Base-by-base conservation (phyloP, 2,113 vertebrate genomes). In the Sminthopsis crassicaudata region DNA sequence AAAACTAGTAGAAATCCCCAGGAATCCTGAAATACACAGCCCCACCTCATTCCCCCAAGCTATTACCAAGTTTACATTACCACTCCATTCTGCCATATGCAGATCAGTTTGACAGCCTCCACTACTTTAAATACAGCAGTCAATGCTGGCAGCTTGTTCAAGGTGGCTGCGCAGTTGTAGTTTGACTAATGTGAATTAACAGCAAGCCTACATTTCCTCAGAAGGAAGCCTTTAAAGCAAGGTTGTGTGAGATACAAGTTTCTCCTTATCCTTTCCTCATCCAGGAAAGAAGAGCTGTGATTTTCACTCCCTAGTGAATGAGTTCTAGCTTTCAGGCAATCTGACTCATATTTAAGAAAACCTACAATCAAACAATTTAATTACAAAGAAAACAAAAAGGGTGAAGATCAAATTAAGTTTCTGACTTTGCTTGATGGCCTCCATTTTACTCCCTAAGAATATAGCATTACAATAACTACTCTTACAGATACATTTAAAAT, bases 91-190 rank as follows among this genome's bases (percentile, higher is more conserved):
- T 92, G 6, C 36, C 54, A 88, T 0, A 51, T 91, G 88, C 94
- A 93, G 0, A 54, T 88, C 76, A 52, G 54, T 27, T 36, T 25
- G 26, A 52, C 0, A 2, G 55, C 92, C 76, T 54, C 51, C 10
- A 42, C 53, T 52, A 50, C 93, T 91, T 90, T 93, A 50, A 57
- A 93, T 25, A 89, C 6, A 2, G 90, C 95, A 96, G 94, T 1
- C 46, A 90, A 90, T 25, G 53, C 53, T 90, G 93, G 50, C 76
- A 0, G 48, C 50, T 91, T 5, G 90, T 92, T 46, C 91, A 8
- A 0, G 0, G 76, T 9, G 52, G 54, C 42, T n/a, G 24, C 36
- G 16, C 50, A 16, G 54, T 53, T 89, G 8, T 0, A 91, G 89
- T 54, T 88, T 91, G 96, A 95, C 54, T 91, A 67, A 92, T 0